These are phyloP conservation scores for Ennomos quercinarius DNA, from an alignment of 2,888 invertebrate genomes.

Conservation along the genomic window DNA sequence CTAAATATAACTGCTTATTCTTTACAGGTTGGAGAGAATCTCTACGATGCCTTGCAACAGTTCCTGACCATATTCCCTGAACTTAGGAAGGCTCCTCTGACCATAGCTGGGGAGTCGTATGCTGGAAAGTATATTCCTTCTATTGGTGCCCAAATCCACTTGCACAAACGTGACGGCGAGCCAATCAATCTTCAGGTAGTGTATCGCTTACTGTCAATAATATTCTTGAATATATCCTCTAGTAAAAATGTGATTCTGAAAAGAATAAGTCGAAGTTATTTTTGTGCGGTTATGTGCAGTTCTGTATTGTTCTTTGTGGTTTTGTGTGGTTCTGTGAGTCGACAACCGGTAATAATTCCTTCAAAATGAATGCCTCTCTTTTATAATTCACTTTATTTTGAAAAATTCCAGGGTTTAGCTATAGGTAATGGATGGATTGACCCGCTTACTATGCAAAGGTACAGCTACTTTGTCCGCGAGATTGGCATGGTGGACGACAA, in stretches of 20 bases:
- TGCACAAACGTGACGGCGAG: conserved; percentile 67
- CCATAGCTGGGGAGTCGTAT: conserved; percentile 88
- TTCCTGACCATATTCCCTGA: conserved; percentile 88
- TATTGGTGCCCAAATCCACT: conserved; percentile 85
- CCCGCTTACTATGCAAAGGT: conserved; percentile 3
- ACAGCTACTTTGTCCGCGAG: conserved; percentile 8
- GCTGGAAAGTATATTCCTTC: conserved; percentile 87
- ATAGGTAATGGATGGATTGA: conserved; percentile 21
- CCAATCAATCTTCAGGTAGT: conserved; percentile 80
- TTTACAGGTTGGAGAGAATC: conserved; percentile 83
- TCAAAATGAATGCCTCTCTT: no score
- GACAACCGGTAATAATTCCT: no score
- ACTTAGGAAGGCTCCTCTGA: conserved; percentile 85
- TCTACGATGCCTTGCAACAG: conserved; percentile 86
- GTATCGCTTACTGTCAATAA: background rate
- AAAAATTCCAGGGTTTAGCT: conserved; percentile 25
- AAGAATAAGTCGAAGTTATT: no score
- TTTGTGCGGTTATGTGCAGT: no score
- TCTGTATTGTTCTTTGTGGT: no score
- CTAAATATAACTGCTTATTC: background rate
- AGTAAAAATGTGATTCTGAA: no score
- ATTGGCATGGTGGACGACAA: conserved; percentile 1
- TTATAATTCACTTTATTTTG: no score
- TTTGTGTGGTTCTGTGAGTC: no score
- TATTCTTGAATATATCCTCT: no score